A percentile compares a stretch with the other conserved stretches of the same genome.
These are phyloP conservation scores for Argyresthia albistria DNA, from an alignment of 2,888 invertebrate genomes.

Conservation along the genomic window DNA sequence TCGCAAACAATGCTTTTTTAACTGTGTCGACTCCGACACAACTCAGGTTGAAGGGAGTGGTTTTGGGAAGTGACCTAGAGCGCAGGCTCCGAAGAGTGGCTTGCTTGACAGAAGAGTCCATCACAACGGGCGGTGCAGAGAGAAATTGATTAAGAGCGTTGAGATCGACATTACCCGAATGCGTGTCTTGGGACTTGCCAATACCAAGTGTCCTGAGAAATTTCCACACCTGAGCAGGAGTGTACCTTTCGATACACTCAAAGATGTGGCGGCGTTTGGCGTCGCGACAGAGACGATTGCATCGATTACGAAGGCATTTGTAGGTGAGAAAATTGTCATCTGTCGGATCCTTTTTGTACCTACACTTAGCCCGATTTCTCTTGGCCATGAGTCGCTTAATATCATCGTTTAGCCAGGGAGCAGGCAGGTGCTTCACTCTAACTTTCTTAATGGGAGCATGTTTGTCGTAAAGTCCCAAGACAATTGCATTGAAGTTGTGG, in stretches of 20 bases:
- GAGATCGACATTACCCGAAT: neutral
- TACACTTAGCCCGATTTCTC: slow-evolving; percentile 8
- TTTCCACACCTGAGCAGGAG: slow-evolving; percentile 1
- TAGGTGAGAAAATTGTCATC: neutral
- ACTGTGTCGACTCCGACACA: slow-evolving; percentile 6
- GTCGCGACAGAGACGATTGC: slow-evolving; percentile 2
- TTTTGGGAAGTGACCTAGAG: neutral
- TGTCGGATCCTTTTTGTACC: slow-evolving; percentile 2
- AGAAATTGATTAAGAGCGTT: neutral
- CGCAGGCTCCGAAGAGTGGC: neutral
- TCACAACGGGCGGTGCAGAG: neutral
- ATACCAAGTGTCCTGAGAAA: neutral
- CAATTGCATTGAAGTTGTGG: slow-evolving; percentile 5
- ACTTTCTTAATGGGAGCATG: slow-evolving; percentile 10
- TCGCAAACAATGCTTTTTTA: slow-evolving; percentile 8
- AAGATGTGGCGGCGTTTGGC: neutral
- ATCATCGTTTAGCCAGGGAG: slow-evolving; percentile 11
- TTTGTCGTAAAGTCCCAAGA: slow-evolving; percentile 8
- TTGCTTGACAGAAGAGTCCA: neutral
- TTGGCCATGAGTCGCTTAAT: slow-evolving; percentile 5
- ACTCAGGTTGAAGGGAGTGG: neutral
- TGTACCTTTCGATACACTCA: neutral
- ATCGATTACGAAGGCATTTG: slow-evolving; percentile 3
- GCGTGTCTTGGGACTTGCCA: neutral
- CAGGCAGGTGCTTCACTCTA: slow-evolving; percentile 7